Evolutionary conservation across 1,140 invertebrate species (phyloP), one percentile per base, ranked within the genome.

Genomic region (Zaprionus africanus): DNA sequence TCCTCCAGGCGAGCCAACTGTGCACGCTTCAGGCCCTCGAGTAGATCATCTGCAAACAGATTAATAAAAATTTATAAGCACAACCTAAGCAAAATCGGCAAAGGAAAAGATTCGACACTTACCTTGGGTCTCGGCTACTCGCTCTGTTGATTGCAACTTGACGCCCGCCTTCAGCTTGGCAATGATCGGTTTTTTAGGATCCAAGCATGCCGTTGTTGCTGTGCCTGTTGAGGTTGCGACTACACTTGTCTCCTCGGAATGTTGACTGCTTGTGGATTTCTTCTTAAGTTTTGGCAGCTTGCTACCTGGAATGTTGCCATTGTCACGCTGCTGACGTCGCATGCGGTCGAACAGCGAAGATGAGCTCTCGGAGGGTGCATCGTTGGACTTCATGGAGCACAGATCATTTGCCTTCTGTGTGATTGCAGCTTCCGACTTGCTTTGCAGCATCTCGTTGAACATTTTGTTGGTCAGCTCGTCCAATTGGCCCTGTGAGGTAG

Each of bases 381-480:
- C 96, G 84, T 96, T 96, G 56, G 96, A 96, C 94, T 96, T 81
- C 41, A 81, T 92, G 41, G 92, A 86, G 87, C 88, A 84, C 68
- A 86, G 69, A 76, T 77, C 82, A 54, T 56, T 69, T 0, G 81
- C 70, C 17, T 81, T 78, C 4, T 81, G 71, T 17, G 46, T 77
- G 2, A 57, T 76, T 9, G 81, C 92, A 61, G 91, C 91, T 82
- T 95, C 93, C 59, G 94, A 92, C 92, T 96, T 94, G 75, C 95
- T 95, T 91, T 96, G 95, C 51, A 97, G 93, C 38, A 97, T 93
- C 79, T 97, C 96, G 90, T 97, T 96, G 93, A 97, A 98, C 59
- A 97, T 96, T 93, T 95, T 95, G 93, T 97, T 97, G 24, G 97
- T 97, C 51, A 97, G 96, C 93, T 97, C 96, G 80, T 97, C 96